Base-by-base conservation (phyloP, 2,888 invertebrate genomes). In the Latrodectus hesperus region DNA sequence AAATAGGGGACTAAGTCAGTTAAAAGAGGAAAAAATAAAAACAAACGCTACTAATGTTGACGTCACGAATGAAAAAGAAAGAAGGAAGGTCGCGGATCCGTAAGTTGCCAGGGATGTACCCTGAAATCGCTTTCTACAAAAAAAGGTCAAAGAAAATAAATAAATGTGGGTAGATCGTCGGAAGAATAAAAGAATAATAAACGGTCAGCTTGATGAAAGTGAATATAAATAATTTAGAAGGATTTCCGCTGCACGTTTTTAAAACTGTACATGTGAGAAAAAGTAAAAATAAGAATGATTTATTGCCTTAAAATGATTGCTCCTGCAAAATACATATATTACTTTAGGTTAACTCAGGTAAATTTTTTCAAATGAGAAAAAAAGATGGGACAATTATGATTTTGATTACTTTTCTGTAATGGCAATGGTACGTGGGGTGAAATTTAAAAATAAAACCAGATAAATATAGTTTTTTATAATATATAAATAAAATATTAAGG, bases 211-310 rank as follows among this genome's bases (percentile, higher is more conserved):
- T 49, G 38, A 84, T 22, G 52, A 16, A 74, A 52, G n/a, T 17
- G 22, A 17, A 81, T 73, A 74, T 75, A 75, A 64, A 68, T 49
- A 65, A 9, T 22, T 68, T 16, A 65, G 12, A 80, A 86, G 80
- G 80, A 86, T 86, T 70, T 86, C 85, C 85, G 85, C 53, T 80
- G 52, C 85, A 86, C 85, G 85, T 68, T 79, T 79, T 79, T 72
- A 14, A 60, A 16, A 60, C n/a, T 60, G 60, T 60, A 3, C 38
- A 38, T 38, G 38, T 38, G 38, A 38, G 1, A 38, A 1, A 38
- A 38, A 38, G 6, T 38, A 38, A 38, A 38, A 38, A 38, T 38
- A 6, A 38, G 38, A 38, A 38, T 38, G 38, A 38, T 38, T 38
- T 38, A 38, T 38, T 38, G 38, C 38, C 38, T 6, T 38, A 38